Evolutionary conservation across 35 echinoderm and acorn worm species (phyloP).

Genomic region (Chiridota heheva): DNA sequence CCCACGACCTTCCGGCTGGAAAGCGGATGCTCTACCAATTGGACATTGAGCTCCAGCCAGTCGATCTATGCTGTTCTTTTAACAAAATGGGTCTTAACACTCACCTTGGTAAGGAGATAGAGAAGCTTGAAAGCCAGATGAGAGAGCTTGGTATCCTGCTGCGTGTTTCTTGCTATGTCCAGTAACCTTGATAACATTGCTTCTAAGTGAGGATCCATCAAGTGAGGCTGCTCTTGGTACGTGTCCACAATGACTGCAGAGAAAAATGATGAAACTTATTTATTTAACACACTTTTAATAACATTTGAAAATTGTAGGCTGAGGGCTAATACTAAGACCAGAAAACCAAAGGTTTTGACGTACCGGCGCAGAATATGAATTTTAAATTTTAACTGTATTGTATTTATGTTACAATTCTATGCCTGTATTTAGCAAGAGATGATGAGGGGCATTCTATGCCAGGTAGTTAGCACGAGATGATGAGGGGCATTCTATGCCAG

Average conservation of each 20-base stretch:
- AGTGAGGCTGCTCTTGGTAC: conserved; percentile 92
- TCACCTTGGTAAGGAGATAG: conserved; percentile 89
- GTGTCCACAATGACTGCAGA: conserved; percentile 77
- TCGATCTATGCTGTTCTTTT: no score
- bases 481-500: no score
- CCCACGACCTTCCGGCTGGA: no score
- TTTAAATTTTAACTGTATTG: neutral
- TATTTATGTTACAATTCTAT: neutral
- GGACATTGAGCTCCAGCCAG: no score
- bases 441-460: no score
- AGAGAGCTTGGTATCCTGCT: conserved; percentile 39
- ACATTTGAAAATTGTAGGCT: neutral
- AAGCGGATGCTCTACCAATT: no score
- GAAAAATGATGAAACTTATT: neutral
- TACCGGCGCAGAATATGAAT: neutral
- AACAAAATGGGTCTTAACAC: no score
- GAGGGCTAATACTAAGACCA: neutral
- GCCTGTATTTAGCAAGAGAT: no score
- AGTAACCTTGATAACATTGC: conserved; percentile 60
- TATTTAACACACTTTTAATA: neutral
- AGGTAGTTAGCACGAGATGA: no score
- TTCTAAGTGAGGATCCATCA: conserved; percentile 89
- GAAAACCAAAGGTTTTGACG: no score
- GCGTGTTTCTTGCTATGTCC: conserved; percentile 51
- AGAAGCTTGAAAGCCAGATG: conserved; percentile 93